Evolutionary conservation across 2,113 vertebrate species (phyloP).

Genomic region (Herpetotheres cachinnans): DNA sequence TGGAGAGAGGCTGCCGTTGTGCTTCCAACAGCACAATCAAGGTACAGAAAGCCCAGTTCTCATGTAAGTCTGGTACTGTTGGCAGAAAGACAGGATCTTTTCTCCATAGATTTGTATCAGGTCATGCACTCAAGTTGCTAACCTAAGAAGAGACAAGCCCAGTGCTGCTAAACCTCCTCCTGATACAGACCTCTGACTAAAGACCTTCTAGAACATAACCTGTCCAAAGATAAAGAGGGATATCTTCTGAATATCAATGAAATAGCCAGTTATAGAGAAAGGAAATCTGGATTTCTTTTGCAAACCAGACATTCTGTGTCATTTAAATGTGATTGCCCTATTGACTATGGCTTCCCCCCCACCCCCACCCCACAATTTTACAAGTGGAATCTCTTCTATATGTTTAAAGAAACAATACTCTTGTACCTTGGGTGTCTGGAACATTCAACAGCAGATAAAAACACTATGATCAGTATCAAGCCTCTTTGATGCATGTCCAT

Average conservation of each 20-base stretch:
- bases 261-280: background rate
- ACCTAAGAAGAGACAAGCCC: background rate
- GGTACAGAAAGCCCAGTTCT: background rate
- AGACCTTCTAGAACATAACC: background rate
- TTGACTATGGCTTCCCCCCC: background rate
- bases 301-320: background rate
- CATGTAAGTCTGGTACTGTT: background rate
- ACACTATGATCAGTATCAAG: background rate
- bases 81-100: background rate
- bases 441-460: background rate
- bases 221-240: background rate
- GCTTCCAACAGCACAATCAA: background rate
- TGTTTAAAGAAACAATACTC: background rate
- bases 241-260: background rate
- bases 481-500: background rate
- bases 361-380: background rate
- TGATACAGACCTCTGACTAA: background rate
- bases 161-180: background rate
- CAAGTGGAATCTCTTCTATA: background rate
- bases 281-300: background rate
- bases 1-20: background rate
- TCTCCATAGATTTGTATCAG: background rate
- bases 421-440: background rate
- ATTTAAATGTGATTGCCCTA: background rate
- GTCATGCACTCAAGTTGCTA: background rate